Base-by-base conservation (phyloP, 2,888 invertebrate species). In the Eupelmus urozonus region DNA sequence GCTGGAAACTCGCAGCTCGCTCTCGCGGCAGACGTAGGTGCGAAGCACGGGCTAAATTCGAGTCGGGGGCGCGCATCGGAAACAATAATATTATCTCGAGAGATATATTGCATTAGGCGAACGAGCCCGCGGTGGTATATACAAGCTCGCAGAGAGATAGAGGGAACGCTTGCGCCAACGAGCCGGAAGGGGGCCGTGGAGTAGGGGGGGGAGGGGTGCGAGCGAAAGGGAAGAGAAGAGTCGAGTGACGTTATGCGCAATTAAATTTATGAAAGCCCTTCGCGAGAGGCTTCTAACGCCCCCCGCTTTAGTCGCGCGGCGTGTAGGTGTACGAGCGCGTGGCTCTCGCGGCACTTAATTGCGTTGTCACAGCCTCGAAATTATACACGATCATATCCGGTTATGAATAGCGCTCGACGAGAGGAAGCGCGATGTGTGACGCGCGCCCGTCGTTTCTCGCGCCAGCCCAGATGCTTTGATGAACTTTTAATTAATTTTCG, bases 181-280 rank as follows among this genome's bases (percentile, higher is more conserved):
- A 76, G 55, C 70, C 57, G 60, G 42, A 67, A 60, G 65, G 57
- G 51, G 51, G 20, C 27, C 25, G 29, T n/a, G n/a, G n/a, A n/a
- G 13, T 63, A 63, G 18, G 40, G 5, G 34, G n/a, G n/a, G n/a
- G n/a, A n/a, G n/a, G 18, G 1, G 20, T 29, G 27, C 34, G 53
- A 16, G 51, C 49, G 67, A 69, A 76, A 70, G 63, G 62, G 55
- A 70, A 45, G 67, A 69, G 70, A 76, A 76, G 76, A 76, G 65
- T 76, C 71, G 65, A 76, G 76, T 76, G 70, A 76, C 76, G 65
- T 71, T 76, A 71, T 60, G 70, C 70, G 65, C 70, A 76, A 76
- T 76, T 76, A 71, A 71, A 76, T 76, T 76, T 76, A 76, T 65
- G 65, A 76, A 71, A 71, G 76, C 76, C 71, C 65, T 76, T 63